Conservation (phyloP, 2,888 invertebrate genomes). For the Lymantria dispar region DNA sequence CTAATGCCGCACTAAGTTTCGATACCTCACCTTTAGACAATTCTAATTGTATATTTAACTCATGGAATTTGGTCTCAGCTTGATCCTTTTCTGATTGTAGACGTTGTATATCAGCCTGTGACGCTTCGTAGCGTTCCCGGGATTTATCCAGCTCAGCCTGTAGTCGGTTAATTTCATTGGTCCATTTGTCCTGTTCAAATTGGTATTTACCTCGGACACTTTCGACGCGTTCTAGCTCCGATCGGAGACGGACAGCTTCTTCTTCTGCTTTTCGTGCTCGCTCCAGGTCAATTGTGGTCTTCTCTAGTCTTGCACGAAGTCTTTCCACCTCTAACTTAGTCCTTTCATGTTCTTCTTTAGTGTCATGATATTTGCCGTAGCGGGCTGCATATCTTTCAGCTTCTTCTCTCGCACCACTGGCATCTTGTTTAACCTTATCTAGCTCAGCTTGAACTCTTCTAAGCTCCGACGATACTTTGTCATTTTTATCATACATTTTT, state of each 20-base stretch:
- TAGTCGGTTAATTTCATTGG: constrained; percentile 87
- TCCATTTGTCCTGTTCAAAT: constrained; percentile 81
- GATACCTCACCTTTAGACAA: constrained; percentile 89
- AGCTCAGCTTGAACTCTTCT: constrained; percentile 91
- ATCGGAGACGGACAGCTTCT: constrained; percentile 84
- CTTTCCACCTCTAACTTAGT: constrained; percentile 91
- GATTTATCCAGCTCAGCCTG: constrained; percentile 88
- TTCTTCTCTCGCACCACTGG: constrained; percentile 90
- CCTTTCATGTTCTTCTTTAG: constrained; percentile 89
- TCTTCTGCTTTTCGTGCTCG: constrained; percentile 87
- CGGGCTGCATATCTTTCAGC: constrained; percentile 87
- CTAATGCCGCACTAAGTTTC: constrained; percentile 88
- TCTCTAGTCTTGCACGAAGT: constrained; percentile 90
- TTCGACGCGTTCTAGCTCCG: constrained; percentile 89
- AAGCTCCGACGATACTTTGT: constrained; percentile 91
- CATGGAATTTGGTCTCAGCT: constrained; percentile 87
- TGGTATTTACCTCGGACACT: constrained; percentile 85
- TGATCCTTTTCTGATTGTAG: constrained; percentile 84
- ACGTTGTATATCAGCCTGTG: constrained; percentile 89
- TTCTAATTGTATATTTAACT: constrained; percentile 91
- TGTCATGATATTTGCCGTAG: constrained; percentile 89
- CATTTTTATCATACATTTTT: constrained; percentile 95
- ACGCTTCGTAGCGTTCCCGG: constrained; percentile 88
- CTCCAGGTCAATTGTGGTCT: constrained; percentile 90
- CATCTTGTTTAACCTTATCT: constrained; percentile 86